Base-by-base conservation (phyloP, 2,888 invertebrate species). In the Nezara viridula region DNA sequence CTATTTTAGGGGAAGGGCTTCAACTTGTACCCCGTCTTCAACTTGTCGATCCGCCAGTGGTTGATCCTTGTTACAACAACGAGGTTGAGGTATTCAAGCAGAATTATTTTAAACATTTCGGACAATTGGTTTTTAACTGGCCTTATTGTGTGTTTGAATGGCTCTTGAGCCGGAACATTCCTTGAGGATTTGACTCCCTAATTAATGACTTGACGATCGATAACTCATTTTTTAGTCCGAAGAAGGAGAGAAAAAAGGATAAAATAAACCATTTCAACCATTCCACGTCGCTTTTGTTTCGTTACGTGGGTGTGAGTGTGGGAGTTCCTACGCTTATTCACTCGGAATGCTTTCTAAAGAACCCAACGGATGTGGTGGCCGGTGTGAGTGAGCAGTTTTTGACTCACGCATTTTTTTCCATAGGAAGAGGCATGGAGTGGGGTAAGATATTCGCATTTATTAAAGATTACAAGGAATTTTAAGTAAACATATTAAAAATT, bases 291-390 rank as follows among this genome's bases (percentile, higher is more conserved):
- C 19, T 37, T 73, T 73, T 73, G 66, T 32, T 32, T 14, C 37
- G 19, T 24, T 37, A 73, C 32, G 66, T 73, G 66, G 66, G 66
- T 37, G 66, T 73, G 32, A 73, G 66, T 73, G 66, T 73, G 66
- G 66, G 66, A 37, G 66, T 73, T 21, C 19, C 66, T 73, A 19
- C 19, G 66, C 66, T 73, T 73, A 73, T 73, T 21, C 66, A 37
- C 66, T 73, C 37, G 2, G 19, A 73, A 32, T 73, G 32, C 66
- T 73, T 73, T 73, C 66, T 73, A 73, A 73, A 73, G 37, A 73
- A 19, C 32, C 1, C 66, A 73, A 19, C 60, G 60, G 60, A 60
- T 60, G 7, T 60, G 60, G 27, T 37, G n/a, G n/a, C n/a, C n/a
- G n/a, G n/a, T n/a, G n/a, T n/a, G 19, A 73, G 37, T 37, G 37